Evolutionary conservation across 2,113 vertebrate species (phyloP).

Genomic region (Synodontis membranacea): DNA sequence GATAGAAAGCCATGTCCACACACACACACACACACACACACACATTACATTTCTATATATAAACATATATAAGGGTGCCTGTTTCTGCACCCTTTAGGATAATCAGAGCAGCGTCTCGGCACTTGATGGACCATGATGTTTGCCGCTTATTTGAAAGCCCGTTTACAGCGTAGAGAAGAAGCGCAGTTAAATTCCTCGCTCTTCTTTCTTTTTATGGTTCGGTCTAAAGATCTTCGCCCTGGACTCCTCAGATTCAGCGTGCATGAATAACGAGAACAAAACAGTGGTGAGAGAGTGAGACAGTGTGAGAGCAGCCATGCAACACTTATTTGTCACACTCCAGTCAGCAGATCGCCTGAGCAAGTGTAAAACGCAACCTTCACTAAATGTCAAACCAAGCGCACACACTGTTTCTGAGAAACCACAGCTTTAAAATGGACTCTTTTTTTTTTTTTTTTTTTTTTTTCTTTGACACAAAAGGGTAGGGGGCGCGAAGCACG

Average conservation of each 20-base stretch:
- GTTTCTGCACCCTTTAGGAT: background rate
- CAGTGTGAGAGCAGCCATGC: background rate
- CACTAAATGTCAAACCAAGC: conserved; percentile 37
- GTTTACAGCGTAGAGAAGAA: background rate
- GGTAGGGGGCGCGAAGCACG: background rate
- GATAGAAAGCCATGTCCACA: background rate
- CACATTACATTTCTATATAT: background rate
- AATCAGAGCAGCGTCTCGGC: background rate
- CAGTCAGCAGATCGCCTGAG: conserved; percentile 30
- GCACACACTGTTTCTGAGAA: background rate
- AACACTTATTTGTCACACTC: conserved; percentile 23
- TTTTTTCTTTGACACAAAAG: background rate
- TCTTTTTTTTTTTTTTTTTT: no score
- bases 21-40: background rate
- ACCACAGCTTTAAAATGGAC: background rate
- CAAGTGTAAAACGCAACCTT: conserved; percentile 14
- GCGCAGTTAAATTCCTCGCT: background rate
- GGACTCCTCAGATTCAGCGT: conserved; percentile 62
- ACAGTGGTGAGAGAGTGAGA: conserved; percentile 23
- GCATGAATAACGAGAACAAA: conserved; percentile 56
- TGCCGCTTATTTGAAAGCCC: background rate
- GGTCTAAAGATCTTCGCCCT: conserved; percentile 45
- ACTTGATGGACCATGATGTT: background rate
- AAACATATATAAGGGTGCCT: background rate
- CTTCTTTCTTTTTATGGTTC: conserved; percentile 7